phyloP scores from a whole-genome alignment of 2,797 vertebrate genomes.

The Chelidonichthys spinosus region DNA sequence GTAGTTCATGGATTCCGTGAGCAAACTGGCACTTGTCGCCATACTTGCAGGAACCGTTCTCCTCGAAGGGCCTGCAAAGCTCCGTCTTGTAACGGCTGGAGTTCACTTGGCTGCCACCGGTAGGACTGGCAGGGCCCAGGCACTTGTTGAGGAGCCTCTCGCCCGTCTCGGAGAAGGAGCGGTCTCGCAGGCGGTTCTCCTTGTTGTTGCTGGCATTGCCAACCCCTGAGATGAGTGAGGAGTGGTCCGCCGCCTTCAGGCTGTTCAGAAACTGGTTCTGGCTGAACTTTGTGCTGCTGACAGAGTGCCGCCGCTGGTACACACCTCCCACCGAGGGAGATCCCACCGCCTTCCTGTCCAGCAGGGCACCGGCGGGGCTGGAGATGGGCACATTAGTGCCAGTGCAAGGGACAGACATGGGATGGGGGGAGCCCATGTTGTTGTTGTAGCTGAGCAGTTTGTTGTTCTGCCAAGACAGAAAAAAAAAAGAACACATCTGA shows the following conservation, averaged over 20 bases:
- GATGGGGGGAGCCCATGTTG: constrained; percentile 84
- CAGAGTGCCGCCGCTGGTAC: constrained; percentile 95
- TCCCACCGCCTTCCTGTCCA: constrained; percentile 99
- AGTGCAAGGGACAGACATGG: constrained; percentile 85
- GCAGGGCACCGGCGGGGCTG: constrained; percentile 90
- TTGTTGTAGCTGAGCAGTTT: constrained; percentile 94
- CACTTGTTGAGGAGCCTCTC: constrained; percentile 92
- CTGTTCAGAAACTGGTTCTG: constrained; percentile 95
- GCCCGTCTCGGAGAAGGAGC: constrained; percentile 96
- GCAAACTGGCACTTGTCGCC: constrained; percentile 96
- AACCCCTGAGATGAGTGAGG: constrained; percentile 84
- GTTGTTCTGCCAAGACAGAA: constrained; percentile 86
- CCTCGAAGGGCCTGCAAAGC: constrained; percentile 94
- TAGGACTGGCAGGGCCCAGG: constrained; percentile 81
- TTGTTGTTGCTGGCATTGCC: constrained; percentile 87
- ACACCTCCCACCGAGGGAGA: constrained; percentile 88
- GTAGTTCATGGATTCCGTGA: constrained; percentile 93
- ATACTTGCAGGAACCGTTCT: constrained; percentile 93
- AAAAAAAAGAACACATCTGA: not conserved
- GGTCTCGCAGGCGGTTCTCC: constrained; percentile 94
- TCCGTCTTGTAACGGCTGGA: constrained; percentile 97
- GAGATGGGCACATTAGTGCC: constrained; percentile 85
- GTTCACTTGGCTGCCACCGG: constrained; percentile 90
- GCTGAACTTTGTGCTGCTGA: constrained; percentile 94
- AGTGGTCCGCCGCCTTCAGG: constrained; percentile 90